Evolutionary conservation across 2,797 vertebrate genomes (phyloP).

Genomic region (Sebastes itinus): DNA sequence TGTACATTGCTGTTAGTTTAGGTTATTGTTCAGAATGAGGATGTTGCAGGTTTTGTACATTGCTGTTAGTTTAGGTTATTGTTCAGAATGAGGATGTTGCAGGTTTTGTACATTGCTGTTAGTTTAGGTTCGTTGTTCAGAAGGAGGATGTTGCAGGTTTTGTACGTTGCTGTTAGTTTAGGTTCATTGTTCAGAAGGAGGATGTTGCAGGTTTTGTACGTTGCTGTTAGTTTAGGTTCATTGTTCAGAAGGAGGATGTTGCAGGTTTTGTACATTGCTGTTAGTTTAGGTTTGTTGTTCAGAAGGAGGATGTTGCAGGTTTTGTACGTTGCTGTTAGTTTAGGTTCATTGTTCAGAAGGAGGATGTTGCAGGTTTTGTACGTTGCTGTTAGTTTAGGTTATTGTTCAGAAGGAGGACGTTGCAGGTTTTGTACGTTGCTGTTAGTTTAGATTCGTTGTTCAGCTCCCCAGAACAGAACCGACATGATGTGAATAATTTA

Average conservation of each 20-base stretch:
- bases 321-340: background rate
- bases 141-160: slow-evolving; percentile 5
- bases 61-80: background rate
- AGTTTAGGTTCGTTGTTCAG: slow-evolving; percentile 9
- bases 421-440: background rate
- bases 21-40: slow-evolving; percentile 6
- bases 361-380: slow-evolving; percentile 3
- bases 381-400: background rate
- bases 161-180: background rate
- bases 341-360: slow-evolving; percentile 3
- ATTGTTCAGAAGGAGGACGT: background rate
- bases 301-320: background rate
- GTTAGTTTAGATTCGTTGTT: slow-evolving; percentile 15
- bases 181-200: slow-evolving; percentile 6
- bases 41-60: background rate
- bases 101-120: background rate
- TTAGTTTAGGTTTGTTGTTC: slow-evolving; percentile 15
- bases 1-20: background rate
- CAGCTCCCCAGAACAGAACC: slow-evolving; percentile 15
- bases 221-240: background rate
- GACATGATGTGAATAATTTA: slow-evolving; percentile 28
- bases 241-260: slow-evolving; percentile 1
- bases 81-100: background rate
- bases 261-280: background rate
- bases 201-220: slow-evolving; percentile 1